Conservation (phyloP, 1,140 invertebrate species). For the Drosophila pallidifrons region DNA sequence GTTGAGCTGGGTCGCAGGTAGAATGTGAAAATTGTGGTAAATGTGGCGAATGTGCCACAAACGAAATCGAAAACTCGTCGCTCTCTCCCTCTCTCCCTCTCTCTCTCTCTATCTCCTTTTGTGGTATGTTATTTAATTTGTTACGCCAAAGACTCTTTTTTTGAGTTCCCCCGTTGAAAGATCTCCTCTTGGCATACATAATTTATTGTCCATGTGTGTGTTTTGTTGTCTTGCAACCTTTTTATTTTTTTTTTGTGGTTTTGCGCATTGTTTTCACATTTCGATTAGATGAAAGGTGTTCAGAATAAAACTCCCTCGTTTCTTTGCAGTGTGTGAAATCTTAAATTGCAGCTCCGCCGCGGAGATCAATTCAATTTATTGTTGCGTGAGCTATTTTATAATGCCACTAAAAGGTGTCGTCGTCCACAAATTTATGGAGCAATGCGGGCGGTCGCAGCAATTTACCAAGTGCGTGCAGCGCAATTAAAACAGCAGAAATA, state of each 20-base stretch:
- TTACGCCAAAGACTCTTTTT: slow-evolving; percentile 55
- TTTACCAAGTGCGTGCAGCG: slow-evolving; percentile 68
- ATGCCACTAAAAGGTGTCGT: slow-evolving; percentile 43
- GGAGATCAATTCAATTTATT: slow-evolving; percentile 70
- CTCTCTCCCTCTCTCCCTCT: slow-evolving; percentile 40
- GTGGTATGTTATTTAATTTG: slow-evolving; percentile 76
- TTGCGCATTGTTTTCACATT: slow-evolving; percentile 54
- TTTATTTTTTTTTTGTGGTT: slow-evolving; percentile 56
- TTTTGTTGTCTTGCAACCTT: slow-evolving; percentile 18
- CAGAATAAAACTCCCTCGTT: slow-evolving; percentile 26
- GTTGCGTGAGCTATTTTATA: slow-evolving; percentile 70
- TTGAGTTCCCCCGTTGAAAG: slow-evolving; percentile 52
- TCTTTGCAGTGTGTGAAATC: slow-evolving; percentile 66
- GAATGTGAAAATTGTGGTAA: slow-evolving; percentile 47
- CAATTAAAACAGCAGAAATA: slow-evolving; percentile 26
- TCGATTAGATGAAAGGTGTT: slow-evolving; percentile 70
- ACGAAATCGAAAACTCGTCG: slow-evolving; percentile 64
- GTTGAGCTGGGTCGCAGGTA: slow-evolving; percentile 74
- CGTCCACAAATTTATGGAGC: slow-evolving; percentile 56
- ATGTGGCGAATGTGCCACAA: slow-evolving; percentile 53
- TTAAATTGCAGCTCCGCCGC: slow-evolving; percentile 65
- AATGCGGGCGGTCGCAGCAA: slow-evolving; percentile 73
- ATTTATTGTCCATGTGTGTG: slow-evolving; percentile 63
- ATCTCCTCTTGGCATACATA: slow-evolving; percentile 65
- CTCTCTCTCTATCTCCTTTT: slow-evolving; percentile 41